Base-by-base conservation (phyloP, 1,140 invertebrate species). In the Drosophila bipectinata region DNA sequence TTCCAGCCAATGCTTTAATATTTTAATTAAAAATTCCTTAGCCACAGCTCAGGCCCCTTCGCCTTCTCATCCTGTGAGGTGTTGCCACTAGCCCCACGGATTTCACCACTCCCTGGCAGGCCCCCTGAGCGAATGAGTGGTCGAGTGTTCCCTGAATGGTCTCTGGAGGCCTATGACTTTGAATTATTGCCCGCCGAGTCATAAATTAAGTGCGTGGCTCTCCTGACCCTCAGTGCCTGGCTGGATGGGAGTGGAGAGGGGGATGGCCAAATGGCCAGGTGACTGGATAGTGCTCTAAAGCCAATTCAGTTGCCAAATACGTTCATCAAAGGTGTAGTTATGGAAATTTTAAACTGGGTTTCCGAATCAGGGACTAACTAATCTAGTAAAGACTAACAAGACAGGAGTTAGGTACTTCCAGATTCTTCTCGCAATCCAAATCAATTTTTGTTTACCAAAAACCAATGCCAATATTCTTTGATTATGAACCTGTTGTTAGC, bases 11-110 rank as follows among this genome's bases (percentile, higher is more conserved):
- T 83, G 83, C 84, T 88, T 87, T 88, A 87, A 87, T 87, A 88
- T 88, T 87, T 88, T 87, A 87, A 87, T 87, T 87, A 87, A 87
- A 87, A 87, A 87, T 87, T 87, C 83, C 67, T 77, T 53, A 63
- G 83, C 72, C 72, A 10, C 79, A 67, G 45, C 72, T 34, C 15
- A 32, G 15, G 4, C 34, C 34, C 34, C 2, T 12, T 4, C 37
- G 6, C 45, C 49, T 7, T 41, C 49, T 8, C 45, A 6, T 8
- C 7, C 15, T 10, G 4, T 14, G 45, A 76, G 62, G 28, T 71
- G 72, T 62, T 59, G 74, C 28, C 54, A 37, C 73, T 34, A 48
- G 41, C 14, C 34, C 55, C 26, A 47, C 61, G 7, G 15, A 32
- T 59, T 26, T 58, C 34, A 12, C 24, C 9, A 7, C 26, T 7